Percentiles rank a stretch among this genome's conserved stretches.
phyloP scores from a whole-genome alignment of 2,888 invertebrate species.

The Loripinus fragilis region DNA sequence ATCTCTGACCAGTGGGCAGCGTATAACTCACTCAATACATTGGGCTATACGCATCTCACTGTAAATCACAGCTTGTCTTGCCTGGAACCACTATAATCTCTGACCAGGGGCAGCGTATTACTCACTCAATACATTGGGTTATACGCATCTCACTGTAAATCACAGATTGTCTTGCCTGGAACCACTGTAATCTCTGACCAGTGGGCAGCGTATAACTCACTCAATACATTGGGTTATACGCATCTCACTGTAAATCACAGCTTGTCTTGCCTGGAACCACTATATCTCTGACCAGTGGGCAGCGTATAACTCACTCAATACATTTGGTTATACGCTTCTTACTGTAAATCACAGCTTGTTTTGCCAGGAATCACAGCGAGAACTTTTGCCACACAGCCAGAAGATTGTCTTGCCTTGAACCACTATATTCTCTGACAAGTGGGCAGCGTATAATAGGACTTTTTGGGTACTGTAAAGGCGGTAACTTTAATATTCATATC shows the following conservation, averaged over 20 bases:
- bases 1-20: constrained; percentile 5
- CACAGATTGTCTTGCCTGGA: not conserved
- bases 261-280: not conserved
- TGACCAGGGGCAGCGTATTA: not conserved
- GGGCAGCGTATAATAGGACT: not conserved
- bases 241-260: not conserved
- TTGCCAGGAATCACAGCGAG: not conserved
- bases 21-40: not conserved
- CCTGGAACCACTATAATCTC: not conserved
- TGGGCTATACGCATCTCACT: constrained; percentile 1
- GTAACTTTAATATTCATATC: too few relatives aligned
- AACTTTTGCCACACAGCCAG: not conserved
- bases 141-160: not conserved
- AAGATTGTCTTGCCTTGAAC: not conserved
- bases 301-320: not conserved
- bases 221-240: not conserved
- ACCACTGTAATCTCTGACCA: not conserved
- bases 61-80: not conserved
- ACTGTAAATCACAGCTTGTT: not conserved
- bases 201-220: not conserved
- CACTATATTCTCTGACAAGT: not conserved
- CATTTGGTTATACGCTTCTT: not conserved
- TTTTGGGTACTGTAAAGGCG: too few relatives aligned
- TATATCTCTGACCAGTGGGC: constrained; percentile 6
- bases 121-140: not conserved